Conservation (phyloP, 2,888 invertebrate genomes). For the Omphaloscelis lunosa region DNA sequence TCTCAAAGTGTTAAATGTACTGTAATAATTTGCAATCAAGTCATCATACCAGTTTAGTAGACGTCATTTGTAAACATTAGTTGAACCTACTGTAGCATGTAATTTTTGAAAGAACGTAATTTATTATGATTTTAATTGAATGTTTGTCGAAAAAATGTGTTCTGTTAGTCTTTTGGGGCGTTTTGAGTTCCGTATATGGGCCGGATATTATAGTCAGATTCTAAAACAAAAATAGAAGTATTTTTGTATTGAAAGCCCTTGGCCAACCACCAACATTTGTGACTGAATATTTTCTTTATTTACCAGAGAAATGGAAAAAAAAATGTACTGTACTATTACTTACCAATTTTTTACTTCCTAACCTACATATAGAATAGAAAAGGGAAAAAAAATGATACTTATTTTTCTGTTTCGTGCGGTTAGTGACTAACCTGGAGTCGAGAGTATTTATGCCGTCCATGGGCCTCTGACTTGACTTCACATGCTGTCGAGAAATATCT, state of each 20-base stretch:
- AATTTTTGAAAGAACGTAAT: conserved; percentile 73
- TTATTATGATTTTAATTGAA: conserved; percentile 81
- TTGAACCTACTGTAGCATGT: conserved; percentile 55
- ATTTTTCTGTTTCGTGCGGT: too few species aligned
- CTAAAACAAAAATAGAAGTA: too few species aligned
- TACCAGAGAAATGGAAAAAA: neutral
- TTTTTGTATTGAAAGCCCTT: neutral
- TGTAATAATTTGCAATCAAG: conserved; percentile 78
- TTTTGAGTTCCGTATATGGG: conserved; percentile 48
- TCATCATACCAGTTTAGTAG: conserved; percentile 52
- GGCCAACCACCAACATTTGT: neutral
- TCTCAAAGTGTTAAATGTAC: conserved; percentile 72
- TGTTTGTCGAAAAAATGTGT: conserved; percentile 26
- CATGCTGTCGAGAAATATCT: too few species aligned
- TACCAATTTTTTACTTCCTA: too few species aligned
- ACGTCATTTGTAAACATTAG: conserved; percentile 64
- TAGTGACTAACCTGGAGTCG: too few species aligned
- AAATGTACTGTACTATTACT: neutral
- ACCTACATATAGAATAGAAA: too few species aligned
- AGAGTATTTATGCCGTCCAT: too few species aligned
- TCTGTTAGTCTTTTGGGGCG: neutral
- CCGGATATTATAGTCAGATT: too few species aligned
- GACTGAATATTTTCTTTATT: neutral
- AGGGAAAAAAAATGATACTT: too few species aligned
- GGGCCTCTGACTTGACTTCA: too few species aligned